Percentiles rank a stretch among this genome's conserved stretches.
phyloP scores from a whole-genome alignment of 1,140 invertebrate species.

The Varroa destructor region DNA sequence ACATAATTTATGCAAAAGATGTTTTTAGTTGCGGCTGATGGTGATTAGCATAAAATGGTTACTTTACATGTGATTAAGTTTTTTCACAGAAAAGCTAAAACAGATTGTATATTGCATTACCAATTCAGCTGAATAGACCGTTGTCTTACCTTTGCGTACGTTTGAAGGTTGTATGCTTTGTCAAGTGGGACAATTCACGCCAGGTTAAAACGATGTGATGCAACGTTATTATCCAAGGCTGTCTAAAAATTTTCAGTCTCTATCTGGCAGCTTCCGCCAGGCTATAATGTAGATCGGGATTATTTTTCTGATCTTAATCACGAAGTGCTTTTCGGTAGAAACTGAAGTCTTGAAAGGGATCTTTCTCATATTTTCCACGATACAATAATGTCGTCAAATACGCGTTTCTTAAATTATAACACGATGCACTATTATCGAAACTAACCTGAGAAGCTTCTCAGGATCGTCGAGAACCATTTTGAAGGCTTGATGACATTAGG shows the following conservation, averaged over 20 bases:
- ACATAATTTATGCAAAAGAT: too few relatives aligned
- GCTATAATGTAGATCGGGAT: constrained; percentile 71
- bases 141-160: constrained; percentile 47
- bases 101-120: too few relatives aligned
- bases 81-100: too few relatives aligned
- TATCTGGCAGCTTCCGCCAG: constrained; percentile 69
- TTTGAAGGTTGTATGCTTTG: constrained; percentile 50
- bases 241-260: constrained; percentile 56
- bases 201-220: constrained; percentile 55
- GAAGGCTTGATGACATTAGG: constrained; percentile 52
- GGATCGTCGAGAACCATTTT: constrained; percentile 59
- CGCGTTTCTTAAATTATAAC: constrained; percentile 70
- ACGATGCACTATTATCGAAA: constrained; percentile 65
- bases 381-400: constrained; percentile 67
- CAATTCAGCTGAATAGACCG: too few relatives aligned
- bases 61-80: too few relatives aligned
- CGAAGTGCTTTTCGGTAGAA: constrained; percentile 58
- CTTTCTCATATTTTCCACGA: constrained; percentile 55
- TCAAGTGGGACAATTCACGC: constrained; percentile 53
- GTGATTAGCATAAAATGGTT: too few relatives aligned
- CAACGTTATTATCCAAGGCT: constrained; percentile 54
- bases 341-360: constrained; percentile 57
- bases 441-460: constrained; percentile 69
- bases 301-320: constrained; percentile 55
- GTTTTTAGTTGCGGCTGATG: too few relatives aligned